phyloP scores from a whole-genome alignment of 2,888 invertebrate genomes.

The Lumbricus terrestris region DNA sequence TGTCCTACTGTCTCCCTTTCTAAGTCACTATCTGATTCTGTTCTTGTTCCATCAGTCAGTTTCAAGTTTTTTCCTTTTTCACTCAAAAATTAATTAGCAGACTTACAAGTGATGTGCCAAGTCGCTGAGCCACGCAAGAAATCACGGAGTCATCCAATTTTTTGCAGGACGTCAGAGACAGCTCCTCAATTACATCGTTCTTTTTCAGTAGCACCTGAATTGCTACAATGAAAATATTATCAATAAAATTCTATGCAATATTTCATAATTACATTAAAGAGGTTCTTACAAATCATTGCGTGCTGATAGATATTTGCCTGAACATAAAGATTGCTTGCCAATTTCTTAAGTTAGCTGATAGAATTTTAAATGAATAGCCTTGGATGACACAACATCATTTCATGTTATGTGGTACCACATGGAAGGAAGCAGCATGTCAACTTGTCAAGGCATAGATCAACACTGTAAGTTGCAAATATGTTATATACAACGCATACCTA shows the following conservation, averaged over 20 bases:
- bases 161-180: not conserved
- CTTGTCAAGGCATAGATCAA: too few relatives aligned
- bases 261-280: not conserved
- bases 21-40: not conserved
- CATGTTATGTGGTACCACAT: too few relatives aligned
- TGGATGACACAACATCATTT: too few relatives aligned
- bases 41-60: not conserved
- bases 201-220: not conserved
- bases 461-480: too few relatives aligned
- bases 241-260: not conserved
- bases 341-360: too few relatives aligned
- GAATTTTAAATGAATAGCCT: too few relatives aligned
- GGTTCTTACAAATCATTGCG: not conserved
- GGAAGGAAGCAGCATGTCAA: too few relatives aligned
- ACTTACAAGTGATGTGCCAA: constrained; percentile 12
- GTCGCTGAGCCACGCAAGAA: not conserved
- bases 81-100: not conserved
- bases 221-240: not conserved
- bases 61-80: not conserved
- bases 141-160: constrained; percentile 8
- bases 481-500: too few relatives aligned
- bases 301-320: not conserved
- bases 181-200: not conserved
- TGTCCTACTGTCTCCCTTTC: not conserved
- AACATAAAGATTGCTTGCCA: too few relatives aligned